Base-by-base conservation (phyloP, 2,797 vertebrate genomes). In the Pseudopleuronectes americanus region DNA sequence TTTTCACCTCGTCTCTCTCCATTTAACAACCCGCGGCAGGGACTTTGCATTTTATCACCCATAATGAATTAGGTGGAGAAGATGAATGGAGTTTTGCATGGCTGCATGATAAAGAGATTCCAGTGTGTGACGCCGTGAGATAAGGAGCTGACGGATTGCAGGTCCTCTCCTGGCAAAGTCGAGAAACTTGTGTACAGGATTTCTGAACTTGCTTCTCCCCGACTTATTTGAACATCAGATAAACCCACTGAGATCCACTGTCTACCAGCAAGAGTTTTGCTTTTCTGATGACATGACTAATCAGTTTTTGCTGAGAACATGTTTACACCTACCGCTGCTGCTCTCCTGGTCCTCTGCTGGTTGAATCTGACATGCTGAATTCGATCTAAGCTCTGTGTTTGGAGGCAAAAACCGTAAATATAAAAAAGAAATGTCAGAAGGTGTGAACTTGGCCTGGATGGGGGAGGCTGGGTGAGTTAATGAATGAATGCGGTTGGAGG, bases 21-120 rank as follows among this genome's bases (percentile, higher is more conserved):
- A 79, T 92, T 90, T 86, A 92, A 87, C 86, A 85, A 72, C 76
- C 76, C 4, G 79, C 79, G 70, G 85, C 80, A 22, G 61, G 64
- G 80, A 86, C 85, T 92, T 87, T 90, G 91, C 92, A 92, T 94
- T 92, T 94, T 93, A 92, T 93, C 91, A 77, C 79, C 33, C 68
- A 83, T 88, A 87, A 87, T 88, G 84, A 92, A 92, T 91, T 92
- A 89, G 89, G 88, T 67, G 68, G 76, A 68, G 90, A 93, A 93
- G 93, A 95, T 84, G 87, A 94, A 95, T 94, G 91, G 90, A 92
- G 92, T 92, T 95, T 94, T 95, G 93, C 92, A 94, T 93, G 86
- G 90, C 89, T 92, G 93, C 92, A 91, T 92, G 93, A 94, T 95
- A 94, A 93, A 93, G 91, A 93, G 89, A 90, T 92, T 81, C 88